These are phyloP conservation scores for Gobio occitaniae DNA, from an alignment of 2,797 vertebrate species.

Conservation along the genomic window DNA sequence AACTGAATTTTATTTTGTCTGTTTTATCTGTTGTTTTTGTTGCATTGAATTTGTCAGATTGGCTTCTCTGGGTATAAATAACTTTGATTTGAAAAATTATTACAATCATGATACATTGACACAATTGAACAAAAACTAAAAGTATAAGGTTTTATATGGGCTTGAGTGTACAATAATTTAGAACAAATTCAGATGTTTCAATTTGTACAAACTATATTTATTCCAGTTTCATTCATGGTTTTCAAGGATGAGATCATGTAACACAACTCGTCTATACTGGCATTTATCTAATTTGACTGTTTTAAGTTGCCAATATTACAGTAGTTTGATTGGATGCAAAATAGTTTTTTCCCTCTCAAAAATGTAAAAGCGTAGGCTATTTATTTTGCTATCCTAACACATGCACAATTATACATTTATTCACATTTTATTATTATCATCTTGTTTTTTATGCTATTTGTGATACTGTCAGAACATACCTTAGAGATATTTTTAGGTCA, in stretches of 20 bases:
- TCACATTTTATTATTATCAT: background rate
- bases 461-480: background rate
- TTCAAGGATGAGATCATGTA: background rate
- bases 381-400: background rate
- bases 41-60: background rate
- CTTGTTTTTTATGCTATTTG: background rate
- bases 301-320: background rate
- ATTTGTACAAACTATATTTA: background rate
- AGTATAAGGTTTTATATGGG: background rate
- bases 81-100: background rate
- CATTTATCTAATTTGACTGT: background rate
- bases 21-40: background rate
- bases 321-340: background rate
- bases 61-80: background rate
- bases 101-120: background rate
- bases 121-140: background rate
- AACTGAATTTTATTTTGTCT: background rate
- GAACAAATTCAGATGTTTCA: background rate
- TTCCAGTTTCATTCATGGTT: background rate
- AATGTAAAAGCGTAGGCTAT: background rate
- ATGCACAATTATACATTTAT: background rate
- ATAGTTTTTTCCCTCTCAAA: background rate
- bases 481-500: too few relatives aligned
- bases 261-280: background rate
- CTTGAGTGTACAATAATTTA: background rate